Conservation (phyloP, 2,797 vertebrate genomes). For the Crocidura indochinensis region DNA sequence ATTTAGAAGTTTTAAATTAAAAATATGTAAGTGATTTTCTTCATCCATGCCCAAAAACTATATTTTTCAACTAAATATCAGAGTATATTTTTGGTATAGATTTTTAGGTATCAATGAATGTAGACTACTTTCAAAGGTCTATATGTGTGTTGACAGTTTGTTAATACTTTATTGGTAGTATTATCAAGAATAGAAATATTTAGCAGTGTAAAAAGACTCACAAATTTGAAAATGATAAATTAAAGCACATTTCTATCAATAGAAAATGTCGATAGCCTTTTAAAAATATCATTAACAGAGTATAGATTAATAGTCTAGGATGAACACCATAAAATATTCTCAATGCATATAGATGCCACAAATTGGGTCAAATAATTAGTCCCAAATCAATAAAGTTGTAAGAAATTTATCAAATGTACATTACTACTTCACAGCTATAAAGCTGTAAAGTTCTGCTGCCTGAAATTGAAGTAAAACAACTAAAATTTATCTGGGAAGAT, state of each 20-base stretch:
- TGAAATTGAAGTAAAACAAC: conserved; percentile 9
- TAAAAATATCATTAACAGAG: conserved; percentile 69
- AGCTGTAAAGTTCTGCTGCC: neutral
- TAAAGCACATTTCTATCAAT: conserved; percentile 24
- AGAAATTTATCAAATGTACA: conserved; percentile 4
- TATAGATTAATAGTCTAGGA: conserved; percentile 58
- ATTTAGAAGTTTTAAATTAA: neutral
- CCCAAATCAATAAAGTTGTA: conserved; percentile 67
- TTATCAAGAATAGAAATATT: conserved; percentile 67
- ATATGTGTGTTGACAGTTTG: neutral
- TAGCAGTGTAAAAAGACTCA: conserved; percentile 55
- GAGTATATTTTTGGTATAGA: neutral
- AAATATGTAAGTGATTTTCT: neutral
- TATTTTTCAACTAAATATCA: conserved; percentile 4
- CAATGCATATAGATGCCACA: conserved; percentile 70
- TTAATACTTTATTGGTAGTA: conserved; percentile 67
- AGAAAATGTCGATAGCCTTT: conserved; percentile 75
- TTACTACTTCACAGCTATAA: too few relatives aligned
- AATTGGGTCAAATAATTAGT: conserved; percentile 69
- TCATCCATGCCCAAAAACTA: neutral
- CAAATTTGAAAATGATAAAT: conserved; percentile 71
- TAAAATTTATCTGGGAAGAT: conserved; percentile 11
- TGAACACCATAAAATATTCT: conserved; percentile 61
- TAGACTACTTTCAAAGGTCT: neutral
- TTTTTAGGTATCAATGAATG: neutral